Conservation (phyloP, 2,113 vertebrate species). For the Platysteira castanea region DNA sequence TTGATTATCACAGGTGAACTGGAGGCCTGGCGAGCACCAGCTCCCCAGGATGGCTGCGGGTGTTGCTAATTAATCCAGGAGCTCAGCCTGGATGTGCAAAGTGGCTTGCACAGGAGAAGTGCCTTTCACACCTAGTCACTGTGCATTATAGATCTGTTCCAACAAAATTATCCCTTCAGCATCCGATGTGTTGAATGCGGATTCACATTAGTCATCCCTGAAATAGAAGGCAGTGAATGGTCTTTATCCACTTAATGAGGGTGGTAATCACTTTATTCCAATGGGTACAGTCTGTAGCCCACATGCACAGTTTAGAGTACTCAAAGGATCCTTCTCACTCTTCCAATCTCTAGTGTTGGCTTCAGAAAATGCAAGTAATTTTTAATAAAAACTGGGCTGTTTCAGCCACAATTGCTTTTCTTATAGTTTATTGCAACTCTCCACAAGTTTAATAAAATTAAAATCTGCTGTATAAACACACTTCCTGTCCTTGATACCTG, state of each 20-base stretch:
- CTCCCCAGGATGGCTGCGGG: not conserved
- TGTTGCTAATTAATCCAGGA: conserved; percentile 17
- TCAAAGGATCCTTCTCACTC: not conserved
- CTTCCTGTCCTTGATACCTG: not conserved
- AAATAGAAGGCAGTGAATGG: conserved; percentile 18
- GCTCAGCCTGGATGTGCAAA: conserved; percentile 9
- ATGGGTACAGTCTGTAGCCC: not conserved
- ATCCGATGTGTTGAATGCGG: not conserved
- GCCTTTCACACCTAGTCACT: conserved; percentile 35
- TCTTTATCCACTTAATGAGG: conserved; percentile 34
- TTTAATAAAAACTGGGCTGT: not conserved
- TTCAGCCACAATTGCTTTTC: not conserved
- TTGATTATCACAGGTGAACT: not conserved
- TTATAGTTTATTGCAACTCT: not conserved
- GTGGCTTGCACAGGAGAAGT: not conserved
- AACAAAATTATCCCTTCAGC: conserved; percentile 49
- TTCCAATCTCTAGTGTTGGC: not conserved
- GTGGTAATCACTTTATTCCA: conserved; percentile 18
- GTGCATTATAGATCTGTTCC: not conserved
- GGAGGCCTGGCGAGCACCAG: not conserved
- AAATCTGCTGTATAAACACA: not conserved
- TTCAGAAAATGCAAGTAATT: not conserved
- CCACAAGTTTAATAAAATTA: not conserved
- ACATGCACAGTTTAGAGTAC: not conserved
- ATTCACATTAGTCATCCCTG: conserved; percentile 10